Percentiles rank a stretch among this genome's conserved stretches.
phyloP scores from a whole-genome alignment of 2,888 invertebrate species.

The Oasisia sp. region DNA sequence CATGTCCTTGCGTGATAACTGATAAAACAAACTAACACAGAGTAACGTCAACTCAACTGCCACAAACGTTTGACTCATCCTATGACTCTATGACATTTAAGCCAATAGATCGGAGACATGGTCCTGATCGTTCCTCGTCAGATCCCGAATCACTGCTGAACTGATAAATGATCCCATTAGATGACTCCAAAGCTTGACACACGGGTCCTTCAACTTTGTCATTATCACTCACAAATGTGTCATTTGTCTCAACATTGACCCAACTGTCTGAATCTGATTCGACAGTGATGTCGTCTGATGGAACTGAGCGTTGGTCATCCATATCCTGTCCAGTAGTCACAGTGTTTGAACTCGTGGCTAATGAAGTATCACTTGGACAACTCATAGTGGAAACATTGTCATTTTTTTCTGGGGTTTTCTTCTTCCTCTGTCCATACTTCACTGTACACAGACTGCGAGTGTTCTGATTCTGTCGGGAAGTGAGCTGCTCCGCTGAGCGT shows the following conservation, averaged over 20 bases:
- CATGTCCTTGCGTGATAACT: neutral
- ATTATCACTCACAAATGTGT: neutral
- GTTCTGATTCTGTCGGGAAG: neutral
- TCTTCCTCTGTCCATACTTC: neutral
- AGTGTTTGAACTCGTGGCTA: neutral
- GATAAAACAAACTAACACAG: neutral
- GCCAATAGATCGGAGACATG: neutral
- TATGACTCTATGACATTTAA: constrained; percentile 6
- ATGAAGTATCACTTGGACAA: neutral
- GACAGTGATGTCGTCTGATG: neutral
- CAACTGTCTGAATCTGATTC: neutral
- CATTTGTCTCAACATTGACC: neutral
- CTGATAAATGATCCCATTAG: neutral
- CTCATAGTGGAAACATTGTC: neutral
- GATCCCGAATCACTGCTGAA: constrained; percentile 12
- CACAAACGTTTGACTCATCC: neutral
- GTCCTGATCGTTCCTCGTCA: neutral
- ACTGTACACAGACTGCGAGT: neutral
- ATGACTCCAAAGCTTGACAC: neutral
- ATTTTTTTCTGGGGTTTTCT: neutral
- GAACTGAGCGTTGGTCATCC: neutral
- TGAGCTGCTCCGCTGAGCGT: neutral
- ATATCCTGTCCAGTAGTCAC: neutral
- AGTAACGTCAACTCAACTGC: neutral
- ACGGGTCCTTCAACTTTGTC: neutral